These are phyloP conservation scores for Stenichneumon culpator DNA, from an alignment of 2,888 invertebrate genomes.

Conservation along the genomic window DNA sequence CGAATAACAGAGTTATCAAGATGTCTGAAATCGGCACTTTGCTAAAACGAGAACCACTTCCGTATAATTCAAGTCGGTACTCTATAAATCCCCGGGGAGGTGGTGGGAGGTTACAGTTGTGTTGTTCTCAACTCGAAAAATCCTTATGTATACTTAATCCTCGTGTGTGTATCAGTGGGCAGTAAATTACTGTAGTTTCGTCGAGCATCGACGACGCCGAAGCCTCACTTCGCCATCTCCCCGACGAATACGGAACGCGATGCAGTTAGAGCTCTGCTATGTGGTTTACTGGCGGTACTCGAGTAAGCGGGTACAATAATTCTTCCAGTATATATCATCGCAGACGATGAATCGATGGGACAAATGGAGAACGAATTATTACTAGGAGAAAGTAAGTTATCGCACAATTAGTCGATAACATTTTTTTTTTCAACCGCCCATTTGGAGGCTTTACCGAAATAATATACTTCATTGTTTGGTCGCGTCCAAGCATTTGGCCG, in stretches of 20 bases:
- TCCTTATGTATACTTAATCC: constrained; percentile 22
- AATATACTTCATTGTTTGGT: neutral
- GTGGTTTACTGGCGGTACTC: neutral
- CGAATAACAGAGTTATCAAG: neutral
- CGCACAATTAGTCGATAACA: constrained; percentile 4
- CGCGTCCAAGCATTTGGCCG: constrained; percentile 5
- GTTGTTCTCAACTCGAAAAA: constrained; percentile 4
- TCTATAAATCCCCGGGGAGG: constrained; percentile 7
- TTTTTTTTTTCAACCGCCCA: neutral
- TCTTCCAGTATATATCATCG: neutral
- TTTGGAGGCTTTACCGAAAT: neutral
- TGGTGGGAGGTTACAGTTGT: neutral
- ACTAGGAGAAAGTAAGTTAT: neutral
- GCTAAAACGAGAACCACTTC: neutral
- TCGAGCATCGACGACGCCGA: constrained; percentile 32
- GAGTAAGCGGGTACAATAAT: neutral
- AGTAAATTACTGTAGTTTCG: constrained; percentile 20
- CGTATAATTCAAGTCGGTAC: neutral
- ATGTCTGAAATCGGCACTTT: constrained; percentile 3
- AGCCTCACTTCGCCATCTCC: neutral
- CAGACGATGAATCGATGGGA: neutral
- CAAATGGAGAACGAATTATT: neutral
- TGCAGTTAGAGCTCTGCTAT: constrained; percentile 16
- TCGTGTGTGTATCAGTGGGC: constrained; percentile 4
- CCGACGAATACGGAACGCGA: constrained; percentile 8